Conservation (phyloP, 1,140 invertebrate genomes). For the Aphaenogaster floridana region DNA sequence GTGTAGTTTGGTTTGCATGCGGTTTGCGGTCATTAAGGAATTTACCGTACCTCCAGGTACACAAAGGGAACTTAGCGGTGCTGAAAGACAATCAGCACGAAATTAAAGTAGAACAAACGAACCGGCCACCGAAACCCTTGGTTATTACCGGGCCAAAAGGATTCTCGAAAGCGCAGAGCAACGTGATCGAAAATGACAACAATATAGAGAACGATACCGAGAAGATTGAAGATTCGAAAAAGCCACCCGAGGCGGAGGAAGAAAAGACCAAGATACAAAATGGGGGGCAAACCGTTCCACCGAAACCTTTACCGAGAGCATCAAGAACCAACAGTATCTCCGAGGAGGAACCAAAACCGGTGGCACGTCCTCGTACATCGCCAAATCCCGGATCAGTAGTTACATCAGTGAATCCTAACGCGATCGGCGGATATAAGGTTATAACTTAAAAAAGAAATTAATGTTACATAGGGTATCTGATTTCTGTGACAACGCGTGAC, state of each 20-base stretch:
- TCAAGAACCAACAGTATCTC: constrained; percentile 90
- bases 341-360: constrained; percentile 90
- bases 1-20: constrained; percentile 52
- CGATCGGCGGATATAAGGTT: constrained; percentile 91
- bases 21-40: constrained; percentile 73
- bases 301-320: constrained; percentile 92
- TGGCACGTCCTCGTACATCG: constrained; percentile 91
- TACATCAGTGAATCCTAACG: constrained; percentile 88
- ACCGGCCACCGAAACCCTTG: constrained; percentile 79
- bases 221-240: constrained; percentile 77
- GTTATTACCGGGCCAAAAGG: constrained; percentile 81
- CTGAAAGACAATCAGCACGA: constrained; percentile 84
- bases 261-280: constrained; percentile 83
- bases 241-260: constrained; percentile 78
- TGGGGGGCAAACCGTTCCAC: constrained; percentile 86
- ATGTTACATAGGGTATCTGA: constrained; percentile 65
- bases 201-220: constrained; percentile 71
- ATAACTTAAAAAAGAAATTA: constrained; percentile 70
- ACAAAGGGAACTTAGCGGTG: constrained; percentile 85
- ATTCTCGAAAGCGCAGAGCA: constrained; percentile 79
- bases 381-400: constrained; percentile 86
- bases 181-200: constrained; percentile 80
- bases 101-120: constrained; percentile 81
- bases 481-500: constrained; percentile 64
- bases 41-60: constrained; percentile 82